These are phyloP conservation scores for Blennius ocellaris DNA, from an alignment of 2,113 vertebrate species.

Conservation along the genomic window DNA sequence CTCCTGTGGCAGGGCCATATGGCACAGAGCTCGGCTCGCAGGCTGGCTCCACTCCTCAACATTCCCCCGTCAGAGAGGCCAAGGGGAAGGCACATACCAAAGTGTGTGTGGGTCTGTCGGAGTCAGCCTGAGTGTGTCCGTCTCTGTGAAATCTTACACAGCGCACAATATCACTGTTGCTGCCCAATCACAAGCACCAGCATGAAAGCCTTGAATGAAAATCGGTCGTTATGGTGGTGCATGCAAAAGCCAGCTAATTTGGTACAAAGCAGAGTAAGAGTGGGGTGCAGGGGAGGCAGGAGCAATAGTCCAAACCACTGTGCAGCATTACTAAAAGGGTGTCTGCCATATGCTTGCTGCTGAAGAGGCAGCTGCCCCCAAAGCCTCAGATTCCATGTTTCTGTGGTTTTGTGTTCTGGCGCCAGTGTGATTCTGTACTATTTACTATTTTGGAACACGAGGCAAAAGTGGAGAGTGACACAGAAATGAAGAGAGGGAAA, in stretches of 20 bases:
- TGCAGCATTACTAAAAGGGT: constrained; percentile 51
- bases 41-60: constrained; percentile 58
- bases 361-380: constrained; percentile 59
- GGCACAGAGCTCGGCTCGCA: constrained; percentile 54
- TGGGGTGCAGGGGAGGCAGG: not conserved
- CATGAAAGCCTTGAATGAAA: constrained; percentile 8
- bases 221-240: constrained; percentile 1
- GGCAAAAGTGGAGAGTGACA: constrained; percentile 1
- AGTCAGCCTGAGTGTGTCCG: constrained; percentile 8
- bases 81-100: constrained; percentile 35
- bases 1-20: constrained; percentile 56
- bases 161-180: constrained; percentile 3
- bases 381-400: constrained; percentile 52
- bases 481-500: not conserved
- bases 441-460: constrained; percentile 60
- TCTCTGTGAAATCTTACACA: not conserved
- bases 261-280: constrained; percentile 25
- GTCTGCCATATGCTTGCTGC: constrained; percentile 59
- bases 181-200: not conserved
- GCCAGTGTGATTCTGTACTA: constrained; percentile 57
- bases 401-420: constrained; percentile 51
- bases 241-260: constrained; percentile 42
- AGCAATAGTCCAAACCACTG: constrained; percentile 39
- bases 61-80: constrained; percentile 49
- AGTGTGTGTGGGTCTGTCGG: constrained; percentile 11